These are phyloP conservation scores for Brachionus sp. DNA, from an alignment of 1,140 invertebrate species.

Conservation along the genomic window DNA sequence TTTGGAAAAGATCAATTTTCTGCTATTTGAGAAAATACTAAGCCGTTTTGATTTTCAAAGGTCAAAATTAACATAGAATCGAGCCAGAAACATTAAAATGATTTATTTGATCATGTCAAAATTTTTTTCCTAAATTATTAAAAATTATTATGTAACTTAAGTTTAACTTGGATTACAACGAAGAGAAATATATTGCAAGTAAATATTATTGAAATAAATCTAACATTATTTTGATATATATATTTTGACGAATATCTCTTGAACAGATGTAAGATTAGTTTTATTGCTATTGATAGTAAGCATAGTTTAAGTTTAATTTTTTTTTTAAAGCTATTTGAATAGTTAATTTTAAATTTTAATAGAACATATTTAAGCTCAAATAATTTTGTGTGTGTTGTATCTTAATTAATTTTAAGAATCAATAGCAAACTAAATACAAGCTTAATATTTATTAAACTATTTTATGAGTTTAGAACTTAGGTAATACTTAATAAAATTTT, in stretches of 20 bases:
- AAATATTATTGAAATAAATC: background rate
- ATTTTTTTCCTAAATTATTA: background rate
- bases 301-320: background rate
- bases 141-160: background rate
- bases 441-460: background rate
- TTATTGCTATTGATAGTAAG: background rate
- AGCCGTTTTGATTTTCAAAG: background rate
- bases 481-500: background rate
- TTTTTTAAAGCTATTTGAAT: background rate
- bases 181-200: background rate
- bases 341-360: background rate
- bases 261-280: background rate
- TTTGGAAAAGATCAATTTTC: background rate
- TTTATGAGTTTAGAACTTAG: background rate
- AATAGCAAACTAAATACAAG: background rate
- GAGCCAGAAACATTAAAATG: background rate
- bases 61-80: background rate
- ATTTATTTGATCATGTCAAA: background rate
- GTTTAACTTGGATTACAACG: background rate
- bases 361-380: background rate
- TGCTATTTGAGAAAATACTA: background rate
- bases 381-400: background rate
- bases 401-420: background rate
- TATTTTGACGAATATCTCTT: background rate
- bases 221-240: background rate